Evolutionary conservation across 2,797 vertebrate species (phyloP), one percentile per base, ranked within the genome.

Genomic region (Acrossocheilus wenchowensis): DNA sequence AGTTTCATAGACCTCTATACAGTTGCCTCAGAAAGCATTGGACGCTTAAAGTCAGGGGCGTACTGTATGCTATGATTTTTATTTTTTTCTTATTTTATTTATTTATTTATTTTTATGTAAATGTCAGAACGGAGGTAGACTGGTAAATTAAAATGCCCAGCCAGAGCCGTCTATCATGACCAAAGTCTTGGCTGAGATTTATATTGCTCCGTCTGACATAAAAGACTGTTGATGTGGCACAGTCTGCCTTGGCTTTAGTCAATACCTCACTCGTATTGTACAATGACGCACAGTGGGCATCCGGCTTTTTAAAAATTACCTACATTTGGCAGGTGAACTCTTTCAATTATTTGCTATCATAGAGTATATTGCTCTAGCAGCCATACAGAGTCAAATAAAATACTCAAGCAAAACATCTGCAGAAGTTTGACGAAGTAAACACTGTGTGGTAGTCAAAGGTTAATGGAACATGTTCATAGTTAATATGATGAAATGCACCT

Each of bases 121-220:
- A 26, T 64, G 14, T 34, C 43, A 79, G 62, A 50, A 34, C 36
- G 43, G 3, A 68, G 14, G 3, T 48, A n/a, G 41, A 30, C 26
- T 50, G 9, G 30, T 23, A 50, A 81, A 68, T 34, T 30, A 2
- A 79, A 79, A 64, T 64, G 39, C 57, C 5, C 19, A 68, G 62
- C 30, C 19, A 68, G n/a, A 68, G 62, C 41, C 34, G 43, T 36
- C 39, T 36, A 68, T 68, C 26, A 34, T 36, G 79, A 81, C 17
- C 26, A 50, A 79, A 81, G 6, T 66, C 60, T 81, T 68, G 60
- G 62, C 17, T 68, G 62, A 81, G 60, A 68, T 68, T 78, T 81
- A 14, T 9, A 50, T 23, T 71, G 64, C 11, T 14, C 43, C 5
- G 8, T 68, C 62, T 81, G 62, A 68, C 41, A 48, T 81, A 45